Percentiles rank a stretch among this genome's conserved stretches.
phyloP scores from a whole-genome alignment of 2,888 invertebrate species.

The Adelognathus sp. region DNA sequence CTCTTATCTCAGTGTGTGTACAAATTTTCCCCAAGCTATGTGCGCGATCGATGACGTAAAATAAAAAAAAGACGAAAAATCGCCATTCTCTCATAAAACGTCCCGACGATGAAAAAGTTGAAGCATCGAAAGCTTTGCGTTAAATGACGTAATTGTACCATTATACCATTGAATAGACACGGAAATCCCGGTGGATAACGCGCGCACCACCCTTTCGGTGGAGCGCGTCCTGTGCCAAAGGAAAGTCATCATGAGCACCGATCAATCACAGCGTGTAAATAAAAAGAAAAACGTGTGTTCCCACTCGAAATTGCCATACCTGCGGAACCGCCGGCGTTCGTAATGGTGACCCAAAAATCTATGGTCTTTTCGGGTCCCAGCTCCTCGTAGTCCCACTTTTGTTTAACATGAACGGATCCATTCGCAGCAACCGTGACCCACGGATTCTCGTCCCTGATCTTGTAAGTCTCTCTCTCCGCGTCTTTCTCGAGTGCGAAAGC shows the following conservation, averaged over 20 bases:
- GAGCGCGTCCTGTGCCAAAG: constrained; percentile 53
- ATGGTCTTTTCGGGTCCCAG: constrained; percentile 96
- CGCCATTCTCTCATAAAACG: constrained; percentile 1
- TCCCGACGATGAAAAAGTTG: constrained; percentile 32
- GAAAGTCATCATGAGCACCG: constrained; percentile 37
- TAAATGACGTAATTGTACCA: constrained; percentile 63
- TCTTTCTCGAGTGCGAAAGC: constrained; percentile 96
- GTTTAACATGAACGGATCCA: constrained; percentile 95
- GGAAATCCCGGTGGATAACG: constrained; percentile 67
- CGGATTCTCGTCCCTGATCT: constrained; percentile 95
- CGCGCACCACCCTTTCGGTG: constrained; percentile 68
- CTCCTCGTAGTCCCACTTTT: constrained; percentile 98
- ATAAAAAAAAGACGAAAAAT: constrained; percentile 5
- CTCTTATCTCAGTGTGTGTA: no score
- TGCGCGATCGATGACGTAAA: no score
- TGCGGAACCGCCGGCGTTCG: constrained; percentile 87
- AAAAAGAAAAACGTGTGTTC: neutral
- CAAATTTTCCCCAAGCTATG: no score
- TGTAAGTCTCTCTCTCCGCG: constrained; percentile 95
- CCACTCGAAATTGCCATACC: constrained; percentile 81
- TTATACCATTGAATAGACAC: constrained; percentile 70
- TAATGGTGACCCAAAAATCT: constrained; percentile 97
- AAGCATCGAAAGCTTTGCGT: constrained; percentile 53
- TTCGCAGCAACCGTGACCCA: constrained; percentile 97
- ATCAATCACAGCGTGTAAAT: constrained; percentile 5